Evolutionary conservation across 2,888 invertebrate species (phyloP).

Genomic region (Andrena trimmerana): DNA sequence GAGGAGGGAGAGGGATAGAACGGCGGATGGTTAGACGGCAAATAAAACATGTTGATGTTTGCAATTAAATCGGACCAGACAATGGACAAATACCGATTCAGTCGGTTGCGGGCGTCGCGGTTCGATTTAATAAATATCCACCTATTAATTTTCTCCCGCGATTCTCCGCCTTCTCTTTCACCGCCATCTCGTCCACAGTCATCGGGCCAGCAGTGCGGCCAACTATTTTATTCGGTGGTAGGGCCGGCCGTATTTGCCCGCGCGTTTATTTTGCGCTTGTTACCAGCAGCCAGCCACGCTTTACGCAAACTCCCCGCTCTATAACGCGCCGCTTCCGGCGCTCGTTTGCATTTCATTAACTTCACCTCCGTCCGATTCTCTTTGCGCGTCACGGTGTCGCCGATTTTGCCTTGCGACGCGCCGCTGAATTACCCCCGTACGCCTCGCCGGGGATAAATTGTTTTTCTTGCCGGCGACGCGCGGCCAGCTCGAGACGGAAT

Average conservation of each 20-base stretch:
- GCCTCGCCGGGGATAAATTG: slow-evolving; percentile 39
- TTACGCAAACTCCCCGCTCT: slow-evolving; percentile 58
- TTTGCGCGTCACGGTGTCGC: slow-evolving; percentile 59
- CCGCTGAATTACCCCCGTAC: slow-evolving; percentile 40
- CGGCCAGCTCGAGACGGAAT: background rate
- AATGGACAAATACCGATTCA: slow-evolving; percentile 82
- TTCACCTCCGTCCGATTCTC: slow-evolving; percentile 69
- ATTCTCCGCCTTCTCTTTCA: slow-evolving; percentile 45
- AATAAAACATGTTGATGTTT: slow-evolving; percentile 83
- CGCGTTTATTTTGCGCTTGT: slow-evolving; percentile 76
- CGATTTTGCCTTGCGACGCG: slow-evolving; percentile 47
- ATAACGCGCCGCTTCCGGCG: slow-evolving; percentile 62
- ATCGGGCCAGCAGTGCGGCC: slow-evolving; percentile 48
- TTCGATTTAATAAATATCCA: slow-evolving; percentile 83
- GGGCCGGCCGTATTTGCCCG: slow-evolving; percentile 71
- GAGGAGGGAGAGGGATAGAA: slow-evolving; percentile 5
- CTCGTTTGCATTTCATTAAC: slow-evolving; percentile 81
- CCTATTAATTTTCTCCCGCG: slow-evolving; percentile 71
- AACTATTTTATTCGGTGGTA: slow-evolving; percentile 75
- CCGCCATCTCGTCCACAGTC: slow-evolving; percentile 24
- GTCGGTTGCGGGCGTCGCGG: slow-evolving; percentile 60
- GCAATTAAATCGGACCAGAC: slow-evolving; percentile 83
- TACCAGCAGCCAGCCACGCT: slow-evolving; percentile 61
- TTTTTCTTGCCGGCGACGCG: slow-evolving; percentile 25
- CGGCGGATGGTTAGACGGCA: slow-evolving; percentile 66